Evolutionary conservation across 1,140 invertebrate genomes (phyloP), one percentile per base, ranked within the genome.

Genomic region (Propsilocerus akamusi): DNA sequence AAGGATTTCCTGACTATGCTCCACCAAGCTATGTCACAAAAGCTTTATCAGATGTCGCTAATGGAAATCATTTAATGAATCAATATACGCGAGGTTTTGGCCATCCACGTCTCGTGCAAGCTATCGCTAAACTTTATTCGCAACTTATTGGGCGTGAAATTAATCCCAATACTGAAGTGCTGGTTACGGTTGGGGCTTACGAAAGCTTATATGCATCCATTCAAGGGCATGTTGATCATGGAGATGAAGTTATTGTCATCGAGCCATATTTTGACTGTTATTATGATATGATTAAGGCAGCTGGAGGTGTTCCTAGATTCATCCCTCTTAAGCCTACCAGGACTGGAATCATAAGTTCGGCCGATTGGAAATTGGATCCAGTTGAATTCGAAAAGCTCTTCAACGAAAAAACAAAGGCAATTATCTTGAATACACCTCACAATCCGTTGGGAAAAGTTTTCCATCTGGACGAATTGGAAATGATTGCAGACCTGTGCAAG

Each of bases 261-360:
- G 96, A 99, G 65, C 96, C 96, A 7, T 98, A 86, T 66, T 99
- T 95, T 65, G 96, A 99, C 64, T 97, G 93, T 61, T 99, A 99
- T 63, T 86, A 86, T 53, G 91, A 93, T 2, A 95, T 98, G 85
- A 82, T 97, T 1, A 75, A 71, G 57, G 77, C 80, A 56, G 88
- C 89, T 25, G 91, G 90, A 1, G 96, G 91, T 10, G 72, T 78
- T 20, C 81, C 91, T 1, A 81, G 80, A 48, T 97, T 86, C 63
- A 86, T 98, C 52, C 79, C 93, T 7, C 69, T 99, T 2, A 76
- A 82, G 68, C 80, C 85, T 5, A 34, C 48, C 5, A 34, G 23
- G 5, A 56, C 61, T 25, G 63, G 59, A 7, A 55, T 58, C 1
- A 60, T 72, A 10, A 67, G 75, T 22, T 94, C 90, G 49, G 80